Base-by-base conservation (phyloP, 2,888 invertebrate genomes). In the Cantharis rufa region DNA sequence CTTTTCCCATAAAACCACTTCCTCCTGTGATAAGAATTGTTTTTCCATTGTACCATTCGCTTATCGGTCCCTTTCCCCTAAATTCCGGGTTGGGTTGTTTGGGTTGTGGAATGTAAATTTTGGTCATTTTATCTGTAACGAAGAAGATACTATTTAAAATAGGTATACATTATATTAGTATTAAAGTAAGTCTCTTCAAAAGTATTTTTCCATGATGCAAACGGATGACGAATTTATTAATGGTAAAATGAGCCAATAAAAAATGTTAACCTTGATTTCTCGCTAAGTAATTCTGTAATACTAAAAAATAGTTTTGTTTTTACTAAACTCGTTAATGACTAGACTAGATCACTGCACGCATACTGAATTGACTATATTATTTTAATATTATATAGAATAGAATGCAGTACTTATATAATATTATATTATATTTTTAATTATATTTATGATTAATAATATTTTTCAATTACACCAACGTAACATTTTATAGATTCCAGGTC, bases 1-100 rank as follows among this genome's bases (percentile, higher is more conserved):
- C 87, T 81, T 87, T 88, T 15, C 88, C 88, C 87, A 88, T 87
- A 74, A 87, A 85, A 3, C 88, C 88, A 13, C 86, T 85, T 5
- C 85, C 87, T 5, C 87, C 88, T 1, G 87, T 87, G 27, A 87
- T 82, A 72, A 88, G 85, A 10, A 88, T 79, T 10, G 84, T 82
- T 72, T 83, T 82, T 15, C 84, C 87, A 9, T 81, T 81, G 82
- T 86, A 88, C 83, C 86, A 87, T 71, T 84, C 81, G 16, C 82
- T 80, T 62, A 86, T 80, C 3, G 79, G 78, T 18, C 82, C 80
- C 64, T 78, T 77, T n/a, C 79, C 79, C 27, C 77, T 48, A 9
- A 71, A 10, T 3, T 18, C 61, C 2, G 75, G 75, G 27, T 72
- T 27, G 10, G 74, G 73, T 2, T 18, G 69, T 11, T 9, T 15